Evolutionary conservation across 2,113 vertebrate genomes (phyloP).

Genomic region (Abramis brama): DNA sequence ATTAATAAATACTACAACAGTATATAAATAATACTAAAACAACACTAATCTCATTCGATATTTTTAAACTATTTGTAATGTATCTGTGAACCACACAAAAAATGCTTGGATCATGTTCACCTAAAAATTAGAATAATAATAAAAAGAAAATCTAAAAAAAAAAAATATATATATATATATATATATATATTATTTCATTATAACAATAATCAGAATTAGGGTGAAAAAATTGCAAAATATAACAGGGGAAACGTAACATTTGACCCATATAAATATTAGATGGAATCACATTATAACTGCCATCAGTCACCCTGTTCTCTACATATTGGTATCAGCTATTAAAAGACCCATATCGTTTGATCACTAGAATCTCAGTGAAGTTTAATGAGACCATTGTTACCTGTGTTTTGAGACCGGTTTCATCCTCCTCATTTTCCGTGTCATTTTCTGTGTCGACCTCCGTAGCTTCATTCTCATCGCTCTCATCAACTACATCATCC

Average conservation of each 20-base stretch:
- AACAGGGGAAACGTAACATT: too few species aligned
- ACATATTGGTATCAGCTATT: too few species aligned
- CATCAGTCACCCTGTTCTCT: too few species aligned
- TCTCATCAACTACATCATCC: conserved; percentile 97
- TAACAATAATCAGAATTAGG: not conserved
- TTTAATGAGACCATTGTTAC: conserved; percentile 56
- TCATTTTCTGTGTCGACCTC: conserved; percentile 90
- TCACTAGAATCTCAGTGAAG: not conserved
- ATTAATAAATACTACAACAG: not conserved
- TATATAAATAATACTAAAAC: not conserved
- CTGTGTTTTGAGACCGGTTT: conserved; percentile 81
- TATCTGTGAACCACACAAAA: not conserved
- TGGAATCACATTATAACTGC: too few species aligned
- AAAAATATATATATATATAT: too few species aligned
- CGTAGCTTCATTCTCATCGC: conserved; percentile 91
- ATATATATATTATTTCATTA: not conserved
- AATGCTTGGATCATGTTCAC: not conserved
- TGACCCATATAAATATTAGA: too few species aligned
- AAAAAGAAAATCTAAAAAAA: not conserved
- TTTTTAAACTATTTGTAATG: not conserved
- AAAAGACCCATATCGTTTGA: not conserved
- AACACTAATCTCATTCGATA: not conserved
- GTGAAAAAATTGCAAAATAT: not conserved
- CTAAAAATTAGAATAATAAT: not conserved
- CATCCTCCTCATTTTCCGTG: conserved; percentile 87